Evolutionary conservation across 2,113 vertebrate genomes (phyloP).

Genomic region (Eulacestoma nigropectus): DNA sequence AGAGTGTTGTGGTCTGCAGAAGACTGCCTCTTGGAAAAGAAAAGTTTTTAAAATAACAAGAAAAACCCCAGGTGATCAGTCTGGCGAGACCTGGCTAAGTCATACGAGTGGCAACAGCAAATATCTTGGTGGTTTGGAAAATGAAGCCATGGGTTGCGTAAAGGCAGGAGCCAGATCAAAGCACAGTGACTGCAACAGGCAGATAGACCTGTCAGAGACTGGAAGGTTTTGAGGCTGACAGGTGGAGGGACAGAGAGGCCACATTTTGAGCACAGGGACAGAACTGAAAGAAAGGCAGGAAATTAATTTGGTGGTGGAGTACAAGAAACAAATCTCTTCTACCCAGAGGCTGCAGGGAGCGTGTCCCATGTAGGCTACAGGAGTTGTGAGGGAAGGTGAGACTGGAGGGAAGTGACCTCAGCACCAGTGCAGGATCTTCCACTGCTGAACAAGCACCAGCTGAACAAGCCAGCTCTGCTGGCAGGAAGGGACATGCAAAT

Average conservation of each 20-base stretch:
- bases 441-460: background rate
- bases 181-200: background rate
- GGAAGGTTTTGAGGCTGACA: background rate
- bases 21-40: background rate
- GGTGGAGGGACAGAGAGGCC: too few relatives aligned
- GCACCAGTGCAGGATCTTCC: background rate
- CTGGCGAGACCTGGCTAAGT: rapidly evolving
- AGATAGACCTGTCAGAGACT: background rate
- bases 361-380: rapidly evolving
- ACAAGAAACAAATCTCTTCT: background rate
- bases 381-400: background rate
- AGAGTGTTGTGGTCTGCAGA: background rate
- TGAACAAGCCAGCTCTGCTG: background rate
- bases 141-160: background rate
- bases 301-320: background rate
- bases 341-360: rapidly evolving
- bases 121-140: background rate
- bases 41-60: background rate
- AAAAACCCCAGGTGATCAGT: background rate
- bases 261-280: rapidly evolving
- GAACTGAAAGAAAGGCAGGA: background rate
- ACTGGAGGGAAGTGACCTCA: background rate
- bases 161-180: background rate
- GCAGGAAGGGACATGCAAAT: background rate
- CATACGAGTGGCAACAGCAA: background rate